Percentiles rank a stretch among this genome's conserved stretches.
phyloP scores from a whole-genome alignment of 2,888 invertebrate species.

The Teleogryllus oceanicus region DNA sequence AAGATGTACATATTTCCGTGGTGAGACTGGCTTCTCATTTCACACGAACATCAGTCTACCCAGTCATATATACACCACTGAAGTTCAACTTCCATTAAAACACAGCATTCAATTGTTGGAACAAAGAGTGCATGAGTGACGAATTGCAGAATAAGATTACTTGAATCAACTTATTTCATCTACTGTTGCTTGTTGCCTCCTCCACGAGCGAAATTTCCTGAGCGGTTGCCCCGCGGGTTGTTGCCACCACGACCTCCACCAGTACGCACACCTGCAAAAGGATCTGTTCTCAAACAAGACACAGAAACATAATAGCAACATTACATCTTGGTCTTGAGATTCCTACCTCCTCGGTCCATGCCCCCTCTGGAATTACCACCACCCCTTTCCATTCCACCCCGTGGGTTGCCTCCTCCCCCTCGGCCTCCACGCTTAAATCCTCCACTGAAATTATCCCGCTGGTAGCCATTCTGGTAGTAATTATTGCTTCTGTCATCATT shows the following conservation, averaged over 20 bases:
- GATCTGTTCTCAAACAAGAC: not conserved
- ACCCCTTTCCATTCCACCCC: conserved; percentile 37
- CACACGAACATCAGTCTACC: not conserved
- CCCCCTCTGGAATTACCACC: conserved; percentile 42
- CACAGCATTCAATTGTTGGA: not conserved
- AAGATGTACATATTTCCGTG: not conserved
- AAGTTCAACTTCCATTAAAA: not conserved
- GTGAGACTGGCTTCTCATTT: not conserved
- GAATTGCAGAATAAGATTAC: conserved; percentile 6
- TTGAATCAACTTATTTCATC: not conserved
- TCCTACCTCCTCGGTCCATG: conserved; percentile 41
- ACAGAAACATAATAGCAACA: not conserved
- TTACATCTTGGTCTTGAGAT: no score
- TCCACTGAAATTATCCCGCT: conserved; percentile 36
- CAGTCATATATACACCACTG: not conserved
- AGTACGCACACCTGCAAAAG: conserved; percentile 44
- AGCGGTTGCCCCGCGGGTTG: conserved; percentile 26
- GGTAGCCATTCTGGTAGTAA: conserved; percentile 50
- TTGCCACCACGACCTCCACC: conserved; percentile 47
- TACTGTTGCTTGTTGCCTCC: conserved; percentile 32
- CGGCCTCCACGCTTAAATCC: conserved; percentile 44
- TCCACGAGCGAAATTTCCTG: conserved; percentile 28
- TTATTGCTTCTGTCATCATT: conserved; percentile 42
- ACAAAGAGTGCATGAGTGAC: conserved; percentile 3
- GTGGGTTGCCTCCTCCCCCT: conserved; percentile 40